Evolutionary conservation across 1,140 invertebrate genomes (phyloP).

Genomic region (Augochlora pura): DNA sequence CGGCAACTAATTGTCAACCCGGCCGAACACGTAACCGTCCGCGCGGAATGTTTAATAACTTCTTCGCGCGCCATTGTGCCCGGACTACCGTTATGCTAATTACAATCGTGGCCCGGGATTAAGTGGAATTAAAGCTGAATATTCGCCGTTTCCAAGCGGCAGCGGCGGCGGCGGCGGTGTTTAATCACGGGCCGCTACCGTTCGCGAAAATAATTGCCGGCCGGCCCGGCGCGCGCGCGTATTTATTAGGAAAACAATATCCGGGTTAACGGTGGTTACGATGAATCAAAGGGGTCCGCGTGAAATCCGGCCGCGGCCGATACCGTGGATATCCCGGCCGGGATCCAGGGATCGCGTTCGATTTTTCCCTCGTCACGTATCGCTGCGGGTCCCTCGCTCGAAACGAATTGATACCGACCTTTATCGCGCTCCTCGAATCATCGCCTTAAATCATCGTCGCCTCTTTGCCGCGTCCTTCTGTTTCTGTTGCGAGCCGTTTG

Average conservation of each 20-base stretch:
- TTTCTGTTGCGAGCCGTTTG: not conserved
- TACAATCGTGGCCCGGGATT: slow-evolving; percentile 19
- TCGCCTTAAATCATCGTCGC: slow-evolving; percentile 3
- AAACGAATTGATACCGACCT: not conserved
- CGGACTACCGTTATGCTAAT: slow-evolving; percentile 45
- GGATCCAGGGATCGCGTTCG: not conserved
- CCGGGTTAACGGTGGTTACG: slow-evolving; percentile 34
- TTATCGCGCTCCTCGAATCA: slow-evolving; percentile 4
- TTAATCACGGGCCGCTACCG: not conserved
- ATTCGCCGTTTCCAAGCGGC: slow-evolving; percentile 26
- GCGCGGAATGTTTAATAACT: slow-evolving; percentile 22
- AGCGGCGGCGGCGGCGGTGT: not conserved
- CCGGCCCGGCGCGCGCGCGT: not conserved
- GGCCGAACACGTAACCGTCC: not conserved
- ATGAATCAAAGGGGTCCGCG: slow-evolving; percentile 11
- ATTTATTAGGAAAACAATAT: slow-evolving; percentile 43
- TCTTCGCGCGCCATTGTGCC: slow-evolving; percentile 12
- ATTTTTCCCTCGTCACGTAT: not conserved
- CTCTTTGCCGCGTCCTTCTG: not conserved
- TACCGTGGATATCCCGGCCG: not conserved
- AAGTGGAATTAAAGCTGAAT: slow-evolving; percentile 45
- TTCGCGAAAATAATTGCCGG: slow-evolving; percentile 22
- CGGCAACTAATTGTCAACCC: slow-evolving; percentile 28
- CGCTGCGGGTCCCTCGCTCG: slow-evolving; percentile 8
- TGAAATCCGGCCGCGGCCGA: not conserved